Evolutionary conservation across 2,888 invertebrate species (phyloP).

Genomic region (Villa cingulata): DNA sequence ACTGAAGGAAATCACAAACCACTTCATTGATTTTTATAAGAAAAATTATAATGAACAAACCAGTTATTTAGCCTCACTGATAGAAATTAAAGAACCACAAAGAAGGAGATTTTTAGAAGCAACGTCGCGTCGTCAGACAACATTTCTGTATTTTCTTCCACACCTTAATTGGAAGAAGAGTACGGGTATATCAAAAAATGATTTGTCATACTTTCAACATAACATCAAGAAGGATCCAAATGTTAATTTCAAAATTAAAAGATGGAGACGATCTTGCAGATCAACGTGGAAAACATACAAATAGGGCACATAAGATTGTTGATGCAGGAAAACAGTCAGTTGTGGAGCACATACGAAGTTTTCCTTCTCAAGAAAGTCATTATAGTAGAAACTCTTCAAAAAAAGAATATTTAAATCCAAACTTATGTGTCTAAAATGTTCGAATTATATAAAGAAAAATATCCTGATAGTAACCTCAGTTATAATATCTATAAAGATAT

Average conservation of each 20-base stretch:
- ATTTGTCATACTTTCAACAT: background rate
- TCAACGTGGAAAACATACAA: background rate
- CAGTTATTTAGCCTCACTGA: background rate
- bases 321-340: background rate
- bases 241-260: background rate
- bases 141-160: background rate
- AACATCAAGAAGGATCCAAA: background rate
- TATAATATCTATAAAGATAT: conserved; percentile 4
- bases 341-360: background rate
- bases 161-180: background rate
- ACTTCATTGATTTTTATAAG: background rate
- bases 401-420: background rate
- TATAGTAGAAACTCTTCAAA: background rate
- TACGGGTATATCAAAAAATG: background rate
- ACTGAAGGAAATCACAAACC: background rate
- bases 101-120: background rate
- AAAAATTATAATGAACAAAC: background rate
- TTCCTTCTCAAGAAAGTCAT: background rate
- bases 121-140: background rate
- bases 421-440: background rate
- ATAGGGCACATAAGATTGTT: background rate
- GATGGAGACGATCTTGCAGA: background rate
- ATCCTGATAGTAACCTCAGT: background rate
- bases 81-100: background rate
- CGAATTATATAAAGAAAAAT: background rate